Evolutionary conservation across 2,797 vertebrate genomes (phyloP).

Genomic region (Lagodon rhomboides): DNA sequence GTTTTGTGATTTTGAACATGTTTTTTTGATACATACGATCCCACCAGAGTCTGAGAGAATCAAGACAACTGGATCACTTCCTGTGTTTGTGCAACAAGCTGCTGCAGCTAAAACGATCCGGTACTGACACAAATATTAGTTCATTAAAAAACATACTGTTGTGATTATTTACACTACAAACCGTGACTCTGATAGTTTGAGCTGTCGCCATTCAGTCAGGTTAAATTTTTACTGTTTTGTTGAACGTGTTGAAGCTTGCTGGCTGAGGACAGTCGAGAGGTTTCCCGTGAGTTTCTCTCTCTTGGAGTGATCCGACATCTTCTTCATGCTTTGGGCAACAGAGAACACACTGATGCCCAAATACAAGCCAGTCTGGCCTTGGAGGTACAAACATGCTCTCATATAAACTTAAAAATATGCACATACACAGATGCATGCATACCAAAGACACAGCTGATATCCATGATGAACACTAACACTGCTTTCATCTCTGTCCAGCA

Average conservation of each 20-base stretch:
- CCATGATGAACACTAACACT: not conserved
- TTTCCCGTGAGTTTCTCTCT: constrained; percentile 85
- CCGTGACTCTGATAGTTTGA: not conserved
- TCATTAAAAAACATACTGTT: not conserved
- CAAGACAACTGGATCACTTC: constrained; percentile 65
- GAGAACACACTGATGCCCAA: constrained; percentile 87
- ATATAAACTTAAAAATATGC: not conserved
- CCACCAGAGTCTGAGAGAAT: constrained; percentile 68
- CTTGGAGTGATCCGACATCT: constrained; percentile 86
- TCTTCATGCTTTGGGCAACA: constrained; percentile 87
- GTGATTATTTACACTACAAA: not conserved
- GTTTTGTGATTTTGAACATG: not conserved
- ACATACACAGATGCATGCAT: not conserved
- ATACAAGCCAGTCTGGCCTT: constrained; percentile 88
- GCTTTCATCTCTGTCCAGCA: constrained; percentile 74
- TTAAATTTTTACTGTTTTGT: not conserved
- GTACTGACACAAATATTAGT: constrained; percentile 61
- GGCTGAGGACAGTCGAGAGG: constrained; percentile 72
- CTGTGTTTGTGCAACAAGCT: constrained; percentile 85
- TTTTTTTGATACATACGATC: not conserved
- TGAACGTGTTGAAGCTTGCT: constrained; percentile 80
- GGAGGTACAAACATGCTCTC: constrained; percentile 74
- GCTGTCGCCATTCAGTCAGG: rapidly evolving
- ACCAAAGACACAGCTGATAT: not conserved
- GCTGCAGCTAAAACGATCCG: constrained; percentile 87